A percentile compares a stretch with the other conserved stretches of the same genome.
These are phyloP conservation scores for Heterotis niloticus DNA, from an alignment of 2,113 vertebrate species.

Conservation along the genomic window DNA sequence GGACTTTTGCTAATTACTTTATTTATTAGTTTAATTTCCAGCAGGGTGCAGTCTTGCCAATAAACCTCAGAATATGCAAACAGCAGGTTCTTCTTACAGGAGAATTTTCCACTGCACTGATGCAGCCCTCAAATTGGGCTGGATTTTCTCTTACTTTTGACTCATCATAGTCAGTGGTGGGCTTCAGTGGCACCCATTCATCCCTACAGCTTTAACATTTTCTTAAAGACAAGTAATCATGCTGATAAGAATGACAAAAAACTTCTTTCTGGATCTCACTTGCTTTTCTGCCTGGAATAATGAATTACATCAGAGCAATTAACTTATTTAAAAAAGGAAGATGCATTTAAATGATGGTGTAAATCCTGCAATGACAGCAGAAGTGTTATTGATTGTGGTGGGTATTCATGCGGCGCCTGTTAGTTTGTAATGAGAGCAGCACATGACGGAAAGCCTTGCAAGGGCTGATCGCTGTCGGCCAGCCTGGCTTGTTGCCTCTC, in stretches of 20 bases:
- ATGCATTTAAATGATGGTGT: constrained; percentile 14
- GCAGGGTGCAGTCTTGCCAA: not conserved
- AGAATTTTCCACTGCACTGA: not conserved
- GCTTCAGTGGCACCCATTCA: not conserved
- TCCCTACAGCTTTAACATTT: not conserved
- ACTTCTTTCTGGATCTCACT: not conserved
- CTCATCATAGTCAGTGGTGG: not conserved
- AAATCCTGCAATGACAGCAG: constrained; percentile 18
- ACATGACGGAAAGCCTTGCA: no score
- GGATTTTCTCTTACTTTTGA: not conserved
- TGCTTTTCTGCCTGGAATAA: not conserved
- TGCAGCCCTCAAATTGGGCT: not conserved
- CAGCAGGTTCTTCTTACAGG: no score
- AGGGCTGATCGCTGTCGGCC: no score
- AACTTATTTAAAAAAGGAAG: constrained; percentile 27
- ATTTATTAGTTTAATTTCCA: no score
- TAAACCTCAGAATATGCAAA: no score
- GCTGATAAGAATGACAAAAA: not conserved
- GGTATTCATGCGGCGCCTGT: not conserved
- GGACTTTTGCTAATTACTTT: not conserved
- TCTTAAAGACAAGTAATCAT: not conserved
- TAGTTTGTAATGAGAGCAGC: constrained; percentile 6
- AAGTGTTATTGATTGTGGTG: constrained; percentile 26
- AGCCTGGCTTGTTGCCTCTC: not conserved
- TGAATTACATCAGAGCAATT: constrained; percentile 21